These are phyloP conservation scores for Callimorpha dominula DNA, from an alignment of 2,888 invertebrate genomes.

Conservation along the genomic window DNA sequence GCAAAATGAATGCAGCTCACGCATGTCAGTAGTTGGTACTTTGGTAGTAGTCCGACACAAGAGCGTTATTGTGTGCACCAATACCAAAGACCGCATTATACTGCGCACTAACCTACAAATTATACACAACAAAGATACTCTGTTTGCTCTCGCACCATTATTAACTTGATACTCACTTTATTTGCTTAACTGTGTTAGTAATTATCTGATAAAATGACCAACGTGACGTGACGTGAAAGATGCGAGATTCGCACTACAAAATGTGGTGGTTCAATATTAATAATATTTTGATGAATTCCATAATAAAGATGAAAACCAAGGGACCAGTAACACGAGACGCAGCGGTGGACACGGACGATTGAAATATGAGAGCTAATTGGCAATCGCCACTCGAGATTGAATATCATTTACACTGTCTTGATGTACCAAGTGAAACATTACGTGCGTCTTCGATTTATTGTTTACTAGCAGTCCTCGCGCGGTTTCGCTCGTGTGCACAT, in stretches of 20 bases:
- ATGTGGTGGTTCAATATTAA: not conserved
- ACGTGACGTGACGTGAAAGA: not conserved
- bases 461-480: not conserved
- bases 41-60: slow-evolving; percentile 42
- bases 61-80: slow-evolving; percentile 41
- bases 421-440: slow-evolving; percentile 28
- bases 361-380: slow-evolving; percentile 82
- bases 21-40: slow-evolving; percentile 52
- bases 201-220: not conserved
- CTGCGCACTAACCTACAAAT: slow-evolving; percentile 34
- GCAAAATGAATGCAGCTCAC: slow-evolving; percentile 71
- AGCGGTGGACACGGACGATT: slow-evolving; percentile 61
- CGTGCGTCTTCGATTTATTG: slow-evolving; percentile 19
- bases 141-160: slow-evolving; percentile 37
- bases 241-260: no score
- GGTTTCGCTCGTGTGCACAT: no score
- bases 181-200: slow-evolving; percentile 27
- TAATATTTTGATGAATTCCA: not conserved
- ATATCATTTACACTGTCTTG: slow-evolving; percentile 64
- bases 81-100: slow-evolving; percentile 47
- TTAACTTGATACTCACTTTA: slow-evolving; percentile 36
- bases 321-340: slow-evolving; percentile 38
- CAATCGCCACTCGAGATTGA: slow-evolving; percentile 75
- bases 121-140: slow-evolving; percentile 43
- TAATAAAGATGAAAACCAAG: not conserved